Percentiles rank a stretch among this genome's conserved stretches.
Conservation (phyloP, 23 tunicate genomes). For the Phallusia fumigata region DNA sequence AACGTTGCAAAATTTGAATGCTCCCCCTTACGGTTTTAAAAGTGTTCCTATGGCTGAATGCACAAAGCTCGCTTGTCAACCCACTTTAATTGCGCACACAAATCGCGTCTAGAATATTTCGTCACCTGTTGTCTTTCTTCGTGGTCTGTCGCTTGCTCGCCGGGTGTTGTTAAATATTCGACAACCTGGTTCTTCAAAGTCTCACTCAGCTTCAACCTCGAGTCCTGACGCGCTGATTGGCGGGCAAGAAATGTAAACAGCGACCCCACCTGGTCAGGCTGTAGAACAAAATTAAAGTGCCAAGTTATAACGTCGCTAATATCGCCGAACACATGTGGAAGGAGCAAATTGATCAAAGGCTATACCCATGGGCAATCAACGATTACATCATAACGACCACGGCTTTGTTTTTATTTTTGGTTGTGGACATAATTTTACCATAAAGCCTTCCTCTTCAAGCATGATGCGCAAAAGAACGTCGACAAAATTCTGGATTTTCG, state of each 20-base stretch:
- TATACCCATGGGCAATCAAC: no score
- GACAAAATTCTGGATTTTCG: conserved; percentile 70
- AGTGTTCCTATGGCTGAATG: no score
- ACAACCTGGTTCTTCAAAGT: conserved; percentile 74
- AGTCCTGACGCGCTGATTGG: conserved; percentile 70
- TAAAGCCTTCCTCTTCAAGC: conserved; percentile 83
- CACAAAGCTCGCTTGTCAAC: no score
- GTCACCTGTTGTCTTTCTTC: conserved; percentile 91
- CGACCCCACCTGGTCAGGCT: conserved; percentile 90
- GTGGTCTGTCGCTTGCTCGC: conserved; percentile 69
- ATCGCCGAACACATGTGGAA: no score
- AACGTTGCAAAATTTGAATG: no score
- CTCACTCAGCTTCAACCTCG: conserved; percentile 44
- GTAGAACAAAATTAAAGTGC: neutral
- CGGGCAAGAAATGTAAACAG: conserved; percentile 93
- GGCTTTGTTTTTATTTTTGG: no score
- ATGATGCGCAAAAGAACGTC: conserved; percentile 72
- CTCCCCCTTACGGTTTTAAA: no score
- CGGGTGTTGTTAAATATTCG: conserved; percentile 80
- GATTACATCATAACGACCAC: no score
- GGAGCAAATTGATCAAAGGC: no score
- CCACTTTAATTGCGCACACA: no score
- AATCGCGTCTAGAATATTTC: no score
- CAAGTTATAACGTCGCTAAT: no score
- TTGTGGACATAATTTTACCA: conserved; percentile 22